Conservation (phyloP, 2,888 invertebrate species). For the Drosophila gaucha region DNA sequence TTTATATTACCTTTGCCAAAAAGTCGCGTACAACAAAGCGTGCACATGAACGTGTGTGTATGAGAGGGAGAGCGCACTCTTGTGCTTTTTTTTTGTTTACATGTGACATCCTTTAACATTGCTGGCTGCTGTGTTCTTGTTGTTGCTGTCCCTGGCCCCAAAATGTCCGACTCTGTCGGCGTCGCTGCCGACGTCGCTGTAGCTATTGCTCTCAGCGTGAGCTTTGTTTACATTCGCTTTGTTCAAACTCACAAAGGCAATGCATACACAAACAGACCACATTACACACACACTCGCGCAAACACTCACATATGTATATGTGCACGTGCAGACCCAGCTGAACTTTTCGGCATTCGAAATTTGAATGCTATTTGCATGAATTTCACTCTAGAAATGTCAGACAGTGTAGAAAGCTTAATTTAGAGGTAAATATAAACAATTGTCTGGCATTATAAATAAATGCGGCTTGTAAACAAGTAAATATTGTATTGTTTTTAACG, state of each 20-base stretch:
- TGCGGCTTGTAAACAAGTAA: not conserved
- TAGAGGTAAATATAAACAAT: not conserved
- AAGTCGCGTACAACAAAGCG: conserved; percentile 35
- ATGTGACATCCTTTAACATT: conserved; percentile 63
- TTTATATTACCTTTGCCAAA: conserved; percentile 67
- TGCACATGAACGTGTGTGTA: conserved; percentile 11
- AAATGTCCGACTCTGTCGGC: conserved; percentile 61
- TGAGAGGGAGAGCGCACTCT: conserved; percentile 17
- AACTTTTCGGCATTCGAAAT: conserved; percentile 40
- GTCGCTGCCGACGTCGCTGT: conserved; percentile 35
- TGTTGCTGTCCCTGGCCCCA: conserved; percentile 73
- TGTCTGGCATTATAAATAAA: not conserved
- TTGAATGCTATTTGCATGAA: conserved; percentile 13
- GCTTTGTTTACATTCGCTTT: conserved; percentile 73
- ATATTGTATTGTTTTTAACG: not conserved
- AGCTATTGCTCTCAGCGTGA: conserved; percentile 36
- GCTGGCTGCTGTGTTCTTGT: conserved; percentile 34
- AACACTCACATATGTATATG: not conserved
- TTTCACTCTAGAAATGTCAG: not conserved
- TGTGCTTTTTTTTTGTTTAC: conserved; percentile 53
- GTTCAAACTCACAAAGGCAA: conserved; percentile 66
- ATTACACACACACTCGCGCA: conserved; percentile 21
- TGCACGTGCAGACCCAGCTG: conserved; percentile 30
- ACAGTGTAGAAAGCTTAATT: not conserved
- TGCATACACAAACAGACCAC: conserved; percentile 45